Base-by-base conservation (phyloP, 2,888 invertebrate species). In the Electrophaes corylata region DNA sequence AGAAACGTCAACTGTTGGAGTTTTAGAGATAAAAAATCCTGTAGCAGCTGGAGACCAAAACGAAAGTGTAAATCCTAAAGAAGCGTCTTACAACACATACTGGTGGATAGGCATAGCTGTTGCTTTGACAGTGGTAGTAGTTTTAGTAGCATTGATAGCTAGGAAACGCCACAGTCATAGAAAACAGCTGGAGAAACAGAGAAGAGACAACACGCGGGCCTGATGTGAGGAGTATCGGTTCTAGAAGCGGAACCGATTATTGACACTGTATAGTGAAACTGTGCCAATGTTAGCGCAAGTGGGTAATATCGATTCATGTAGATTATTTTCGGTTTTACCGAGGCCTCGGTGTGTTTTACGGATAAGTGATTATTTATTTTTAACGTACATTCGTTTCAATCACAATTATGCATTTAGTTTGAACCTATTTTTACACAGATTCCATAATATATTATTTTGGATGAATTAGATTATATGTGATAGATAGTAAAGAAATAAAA, bases 201-300 rank as follows among this genome's bases (percentile, higher is more conserved):
- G 92, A 71, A 86, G 87, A 68, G 84, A 89, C n/a, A 84, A 82
- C 59, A 69, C 89, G 59, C 79, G 78, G 69, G 89, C 91, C 77
- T 91, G 91, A 91, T 91, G 85, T 77, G 91, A 91, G 75, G 91
- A 91, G 73, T 91, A 91, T 88, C 91, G 91, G 88, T 91, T 91
- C 85, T 91, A 91, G 79, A 70, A 74, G 44, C 57, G 65, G 86
- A 78, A 69, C 86, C 90, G 91, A 86, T 86, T 67, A 51, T 60
- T 65, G 58, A 76, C 72, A 79, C 66, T 61, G 65, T 66, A 70
- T 80, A 79, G 84, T 84, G 82, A 77, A 77, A 77, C 72, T 78
- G 83, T 88, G 86, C 84, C 82, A 87, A 85, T 78, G 37, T 59
- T 31, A 55, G 41, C 11, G 47, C 44, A 11, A 37, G 41, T 43